Base-by-base conservation (phyloP, 2,113 vertebrate genomes). In the Ancistrus triradiatus region DNA sequence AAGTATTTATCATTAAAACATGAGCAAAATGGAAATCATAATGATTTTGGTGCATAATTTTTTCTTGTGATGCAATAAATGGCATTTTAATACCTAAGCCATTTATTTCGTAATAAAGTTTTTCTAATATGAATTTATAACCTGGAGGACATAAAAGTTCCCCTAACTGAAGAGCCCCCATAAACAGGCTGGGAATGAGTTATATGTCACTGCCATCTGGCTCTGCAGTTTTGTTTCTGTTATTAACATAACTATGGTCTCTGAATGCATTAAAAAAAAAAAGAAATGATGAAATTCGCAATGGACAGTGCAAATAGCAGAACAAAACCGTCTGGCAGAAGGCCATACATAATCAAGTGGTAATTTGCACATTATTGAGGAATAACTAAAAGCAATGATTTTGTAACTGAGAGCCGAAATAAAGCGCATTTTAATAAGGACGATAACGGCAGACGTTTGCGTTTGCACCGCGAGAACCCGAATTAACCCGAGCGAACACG, bases 321-420 rank as follows among this genome's bases (percentile, higher is more conserved):
- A 74, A 63, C 44, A 59, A 68, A 73, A 74, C 59, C 77, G 76
- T 56, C 44, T 53, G 73, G 81, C 58, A 72, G 64, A 53, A 74
- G 72, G 24, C 74, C 61, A 73, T 79, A 75, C 76, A 83, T 76
- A 78, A 84, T 72, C 35, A 60, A 51, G 59, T 53, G 57, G 79
- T n/a, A n/a, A n/a, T n/a, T 83, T 61, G 83, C 80, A 71, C 69
- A 81, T 47, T n/a, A 28, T 63, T 65, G 69, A 76, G 83, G 66
- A 85, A 83, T 84, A 73, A 81, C 84, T 80, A 69, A 80, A 69
- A 17, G 27, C 43, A 60, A 74, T 69, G 50, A 37, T 37, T 37
- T 10, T 70, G 65, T 40, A 77, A 80, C 55, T 68, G 53, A 78
- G 69, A 66, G 73, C 68, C 67, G 80, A 70, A 37, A 59, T 40